A percentile compares a stretch with the other conserved stretches of the same genome.
phyloP scores from a whole-genome alignment of 2,888 invertebrate genomes.

The Heliconius ismenius region DNA sequence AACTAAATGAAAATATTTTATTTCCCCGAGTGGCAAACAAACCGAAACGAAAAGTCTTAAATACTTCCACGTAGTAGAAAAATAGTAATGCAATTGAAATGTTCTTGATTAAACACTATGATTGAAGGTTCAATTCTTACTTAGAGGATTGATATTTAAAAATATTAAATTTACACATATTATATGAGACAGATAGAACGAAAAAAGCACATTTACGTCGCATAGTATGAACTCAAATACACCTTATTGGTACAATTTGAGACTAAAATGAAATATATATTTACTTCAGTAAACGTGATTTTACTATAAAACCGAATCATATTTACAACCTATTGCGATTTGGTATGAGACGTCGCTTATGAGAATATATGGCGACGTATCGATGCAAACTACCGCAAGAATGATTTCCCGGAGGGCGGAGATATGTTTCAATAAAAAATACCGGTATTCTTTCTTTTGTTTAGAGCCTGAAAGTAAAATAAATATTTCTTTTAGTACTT shows the following conservation, averaged over 20 bases:
- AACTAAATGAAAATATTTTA: background rate
- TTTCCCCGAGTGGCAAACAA: too few species aligned
- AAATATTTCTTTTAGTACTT: background rate
- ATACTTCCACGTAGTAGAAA: too few species aligned
- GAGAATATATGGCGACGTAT: conserved; percentile 59
- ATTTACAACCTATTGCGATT: conserved; percentile 47
- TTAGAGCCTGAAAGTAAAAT: background rate
- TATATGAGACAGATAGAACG: too few species aligned
- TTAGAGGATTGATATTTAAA: too few species aligned
- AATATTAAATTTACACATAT: too few species aligned
- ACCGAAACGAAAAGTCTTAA: too few species aligned
- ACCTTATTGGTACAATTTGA: background rate
- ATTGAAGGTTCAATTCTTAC: too few species aligned
- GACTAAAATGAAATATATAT: background rate
- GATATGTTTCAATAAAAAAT: conserved; percentile 32
- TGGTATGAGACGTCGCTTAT: conserved; percentile 51
- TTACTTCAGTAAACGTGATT: background rate
- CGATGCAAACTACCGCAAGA: conserved; percentile 56
- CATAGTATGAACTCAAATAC: background rate
- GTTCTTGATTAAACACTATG: too few species aligned
- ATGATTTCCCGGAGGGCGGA: conserved; percentile 62
- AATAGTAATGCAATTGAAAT: too few species aligned
- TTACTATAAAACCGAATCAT: conserved; percentile 40
- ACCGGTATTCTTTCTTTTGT: conserved; percentile 21
- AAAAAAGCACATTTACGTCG: background rate